These are phyloP conservation scores for Florisuga fusca DNA, from an alignment of 2,797 vertebrate species.

Conservation along the genomic window DNA sequence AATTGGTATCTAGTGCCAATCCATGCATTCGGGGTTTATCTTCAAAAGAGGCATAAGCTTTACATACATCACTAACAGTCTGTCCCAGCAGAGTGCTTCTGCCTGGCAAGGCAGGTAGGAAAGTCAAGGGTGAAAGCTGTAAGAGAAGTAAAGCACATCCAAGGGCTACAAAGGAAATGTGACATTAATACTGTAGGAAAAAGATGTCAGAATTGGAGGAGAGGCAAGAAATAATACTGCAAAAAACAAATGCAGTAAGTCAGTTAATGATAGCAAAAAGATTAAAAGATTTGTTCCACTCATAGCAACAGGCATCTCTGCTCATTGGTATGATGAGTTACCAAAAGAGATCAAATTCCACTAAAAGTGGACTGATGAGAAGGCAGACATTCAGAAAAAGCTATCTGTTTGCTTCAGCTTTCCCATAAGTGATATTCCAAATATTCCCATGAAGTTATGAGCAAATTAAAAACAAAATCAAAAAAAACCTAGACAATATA, in stretches of 20 bases:
- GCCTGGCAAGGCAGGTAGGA: background rate
- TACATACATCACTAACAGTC: background rate
- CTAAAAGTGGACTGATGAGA: background rate
- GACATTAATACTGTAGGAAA: slow-evolving; percentile 6
- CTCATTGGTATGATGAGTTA: background rate
- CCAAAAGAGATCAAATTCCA: background rate
- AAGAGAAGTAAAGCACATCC: background rate
- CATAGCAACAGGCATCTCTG: background rate
- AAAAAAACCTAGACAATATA: background rate
- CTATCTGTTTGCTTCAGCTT: background rate
- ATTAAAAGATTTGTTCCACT: background rate
- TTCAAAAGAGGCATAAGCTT: slow-evolving; percentile 21
- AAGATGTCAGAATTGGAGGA: background rate
- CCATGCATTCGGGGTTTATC: background rate
- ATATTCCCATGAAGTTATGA: background rate
- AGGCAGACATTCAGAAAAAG: background rate
- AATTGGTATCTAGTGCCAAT: background rate
- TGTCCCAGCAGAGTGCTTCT: background rate
- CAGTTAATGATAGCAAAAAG: background rate
- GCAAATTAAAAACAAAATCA: background rate
- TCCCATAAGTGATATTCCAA: slow-evolving; percentile 1
- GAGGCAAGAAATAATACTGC: background rate
- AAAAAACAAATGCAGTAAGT: background rate
- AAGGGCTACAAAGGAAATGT: background rate
- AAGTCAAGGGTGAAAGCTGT: slow-evolving; percentile 15